Conservation (phyloP, 2,113 vertebrate genomes). For the Otocyon megalotis region DNA sequence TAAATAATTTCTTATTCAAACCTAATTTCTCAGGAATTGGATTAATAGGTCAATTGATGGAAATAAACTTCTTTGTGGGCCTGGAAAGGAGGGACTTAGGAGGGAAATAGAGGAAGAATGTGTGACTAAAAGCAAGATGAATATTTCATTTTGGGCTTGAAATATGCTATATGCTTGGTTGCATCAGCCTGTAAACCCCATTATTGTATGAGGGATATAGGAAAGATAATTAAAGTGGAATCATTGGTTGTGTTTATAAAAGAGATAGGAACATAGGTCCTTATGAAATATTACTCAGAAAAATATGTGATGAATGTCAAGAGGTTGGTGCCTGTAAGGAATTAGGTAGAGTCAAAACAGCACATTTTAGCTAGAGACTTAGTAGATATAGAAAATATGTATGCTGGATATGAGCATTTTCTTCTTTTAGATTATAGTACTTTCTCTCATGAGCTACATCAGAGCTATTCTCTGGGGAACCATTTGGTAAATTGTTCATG, state of each 20-base stretch:
- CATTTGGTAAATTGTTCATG: not conserved
- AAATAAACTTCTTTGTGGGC: not conserved
- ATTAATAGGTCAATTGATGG: not conserved
- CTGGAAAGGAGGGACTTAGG: not conserved
- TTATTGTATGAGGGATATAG: not conserved
- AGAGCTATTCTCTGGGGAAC: not conserved
- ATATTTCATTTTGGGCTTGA: not conserved
- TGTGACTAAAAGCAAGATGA: not conserved
- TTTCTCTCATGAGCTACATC: not conserved
- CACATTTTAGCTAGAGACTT: not conserved
- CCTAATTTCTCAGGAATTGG: not conserved
- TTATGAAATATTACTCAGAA: slow-evolving; percentile 19
- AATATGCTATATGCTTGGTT: not conserved
- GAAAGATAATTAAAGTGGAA: not conserved
- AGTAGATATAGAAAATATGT: not conserved
- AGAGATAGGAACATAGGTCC: not conserved
- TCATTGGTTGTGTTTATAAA: not conserved
- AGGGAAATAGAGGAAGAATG: not conserved
- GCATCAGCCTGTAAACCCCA: not conserved
- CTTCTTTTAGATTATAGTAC: not conserved
- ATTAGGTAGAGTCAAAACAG: not conserved
- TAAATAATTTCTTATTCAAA: not conserved
- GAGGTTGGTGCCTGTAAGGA: not conserved
- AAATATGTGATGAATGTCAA: not conserved
- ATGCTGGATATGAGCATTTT: not conserved